phyloP scores from a whole-genome alignment of 2,113 vertebrate genomes.

The Gracilinanus agilis region DNA sequence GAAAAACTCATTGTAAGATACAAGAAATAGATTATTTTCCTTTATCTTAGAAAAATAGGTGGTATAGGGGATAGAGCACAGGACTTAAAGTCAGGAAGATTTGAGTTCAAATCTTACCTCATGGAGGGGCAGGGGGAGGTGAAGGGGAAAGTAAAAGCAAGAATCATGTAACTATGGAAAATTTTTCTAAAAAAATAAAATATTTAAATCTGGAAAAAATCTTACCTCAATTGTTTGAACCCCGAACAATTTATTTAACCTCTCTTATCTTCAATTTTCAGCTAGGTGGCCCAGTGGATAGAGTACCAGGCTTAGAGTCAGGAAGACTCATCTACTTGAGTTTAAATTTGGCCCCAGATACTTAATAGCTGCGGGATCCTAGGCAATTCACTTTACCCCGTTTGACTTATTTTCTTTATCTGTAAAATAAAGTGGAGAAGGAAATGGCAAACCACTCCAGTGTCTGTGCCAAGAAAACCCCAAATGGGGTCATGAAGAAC shows the following conservation, averaged over 20 bases:
- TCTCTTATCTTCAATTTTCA: neutral
- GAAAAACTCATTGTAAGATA: neutral
- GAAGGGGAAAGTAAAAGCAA: no score
- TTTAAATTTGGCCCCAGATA: neutral
- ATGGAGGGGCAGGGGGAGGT: no score
- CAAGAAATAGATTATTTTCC: neutral
- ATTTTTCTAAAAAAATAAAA: no score
- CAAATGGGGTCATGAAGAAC: neutral
- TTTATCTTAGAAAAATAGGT: neutral
- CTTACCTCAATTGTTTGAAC: neutral
- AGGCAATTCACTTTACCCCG: neutral
- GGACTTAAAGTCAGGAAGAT: neutral
- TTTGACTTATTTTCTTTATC: neutral
- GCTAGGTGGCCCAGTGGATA: neutral
- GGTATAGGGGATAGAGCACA: neutral
- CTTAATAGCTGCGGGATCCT: slow-evolving; percentile 1
- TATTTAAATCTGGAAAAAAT: no score
- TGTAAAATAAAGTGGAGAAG: slow-evolving; percentile 23
- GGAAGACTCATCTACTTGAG: neutral
- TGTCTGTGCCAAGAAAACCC: neutral
- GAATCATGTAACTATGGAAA: no score
- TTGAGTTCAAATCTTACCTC: neutral
- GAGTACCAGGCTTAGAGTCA: neutral
- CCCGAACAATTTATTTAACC: neutral
- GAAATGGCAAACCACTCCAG: neutral